Evolutionary conservation across 2,888 invertebrate species (phyloP), one percentile per base, ranked within the genome.

Genomic region (Caenorhabditis auriculariae): DNA sequence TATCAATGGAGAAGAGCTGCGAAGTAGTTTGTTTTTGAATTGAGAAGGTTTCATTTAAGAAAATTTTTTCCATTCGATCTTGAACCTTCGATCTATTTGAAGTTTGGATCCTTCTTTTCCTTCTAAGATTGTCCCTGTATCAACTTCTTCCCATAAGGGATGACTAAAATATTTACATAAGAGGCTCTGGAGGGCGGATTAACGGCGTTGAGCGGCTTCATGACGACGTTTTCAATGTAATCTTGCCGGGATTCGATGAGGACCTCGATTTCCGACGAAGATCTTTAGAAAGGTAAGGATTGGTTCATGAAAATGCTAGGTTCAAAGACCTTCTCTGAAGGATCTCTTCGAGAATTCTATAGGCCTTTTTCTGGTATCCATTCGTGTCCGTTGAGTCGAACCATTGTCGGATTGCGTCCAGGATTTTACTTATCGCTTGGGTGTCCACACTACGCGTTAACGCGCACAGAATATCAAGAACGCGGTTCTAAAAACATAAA

Each of bases 281-380:
- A 57, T 52, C 70, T 60, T 28, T 38, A 52, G 50, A 44, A 28
- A 5, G n/a, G 9, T 32, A n/a, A 32, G n/a, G 9, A 9, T 32
- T 9, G 35, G 9, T n/a, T n/a, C n/a, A n/a, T n/a, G n/a, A n/a
- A n/a, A n/a, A n/a, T n/a, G n/a, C n/a, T n/a, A n/a, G n/a, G n/a
- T n/a, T n/a, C n/a, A n/a, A n/a, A n/a, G n/a, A n/a, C n/a, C n/a
- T 61, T 43, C 78, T 56, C 48, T 65, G 69, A 46, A 76, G 66
- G 7, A 79, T 61, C 47, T 78, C 77, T 29, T 73, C 75, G 26
- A 79, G 57, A 29, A 79, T 69, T 45, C 77, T 55, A 57, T 72
- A 79, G 0, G 78, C 76, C 53, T 79, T 79, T 69, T 79, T 79
- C 57, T 79, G 79, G 19, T 73, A 61, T 43, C 51, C 52, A 37